Evolutionary conservation across 2,113 vertebrate species (phyloP), one percentile per base, ranked within the genome.

Genomic region (Gymnorhina tibicen): DNA sequence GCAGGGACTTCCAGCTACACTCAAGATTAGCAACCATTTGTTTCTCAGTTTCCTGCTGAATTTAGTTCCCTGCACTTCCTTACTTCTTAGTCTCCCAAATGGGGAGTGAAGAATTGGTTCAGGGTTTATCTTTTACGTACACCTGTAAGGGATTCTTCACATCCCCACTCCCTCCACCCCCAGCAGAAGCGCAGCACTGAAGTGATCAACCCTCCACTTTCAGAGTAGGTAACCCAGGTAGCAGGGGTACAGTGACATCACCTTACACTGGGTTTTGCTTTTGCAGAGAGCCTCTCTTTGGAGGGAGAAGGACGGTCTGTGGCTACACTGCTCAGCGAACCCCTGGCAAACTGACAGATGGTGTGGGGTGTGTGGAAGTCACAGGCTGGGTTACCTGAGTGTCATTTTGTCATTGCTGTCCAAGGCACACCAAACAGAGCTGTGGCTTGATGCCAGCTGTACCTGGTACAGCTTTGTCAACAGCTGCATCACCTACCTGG

Each of bases 151-250:
- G n/a, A 74, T 78, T 85, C 56, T 46, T 53, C 52, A 58, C 17
- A 37, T 12, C 9, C 33, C 19, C 16, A 3, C 9, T 50, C 18
- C 24, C 28, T 19, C 18, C 37, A 21, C 3, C 13, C 18, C 50
- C 46, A 63, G 41, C 16, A 85, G 24, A 60, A 82, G 70, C 72
- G 22, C n/a, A 56, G 24, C 62, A 59, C 53, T 67, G 56, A 62
- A 24, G 60, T 66, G 28, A 15, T 0, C 1, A 0, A 64, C n/a
- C 33, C 24, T 75, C 17, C 33, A 7, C 44, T 64, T 63, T 30
- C 47, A 35, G 66, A 41, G 33, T 0, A 35, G 35, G 62, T n/a
- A 32, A 23, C 42, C 16, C 49, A 49, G 27, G 35, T 5, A 58
- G 32, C 28, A 73, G 46, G 20, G 42, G 11, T 46, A 10, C 32